Conservation (phyloP, 2,113 vertebrate genomes). For the Tauraco erythrolophus region DNA sequence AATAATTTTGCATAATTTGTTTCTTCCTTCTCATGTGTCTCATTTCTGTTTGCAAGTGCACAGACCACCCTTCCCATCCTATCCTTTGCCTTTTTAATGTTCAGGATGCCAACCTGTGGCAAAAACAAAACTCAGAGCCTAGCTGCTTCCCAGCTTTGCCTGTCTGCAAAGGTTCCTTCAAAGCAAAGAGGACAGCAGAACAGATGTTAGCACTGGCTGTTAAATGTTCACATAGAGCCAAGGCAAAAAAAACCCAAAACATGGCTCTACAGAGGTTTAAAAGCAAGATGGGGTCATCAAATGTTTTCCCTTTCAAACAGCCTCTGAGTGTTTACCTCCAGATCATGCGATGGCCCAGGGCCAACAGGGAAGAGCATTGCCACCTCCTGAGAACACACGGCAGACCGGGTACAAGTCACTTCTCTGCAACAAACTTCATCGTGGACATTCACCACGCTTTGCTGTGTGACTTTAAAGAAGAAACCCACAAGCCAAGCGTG, state of each 20-base stretch:
- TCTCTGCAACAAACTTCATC: background rate
- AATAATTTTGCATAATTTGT: background rate
- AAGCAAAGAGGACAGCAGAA: background rate
- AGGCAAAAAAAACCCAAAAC: accelerated
- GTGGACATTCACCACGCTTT: background rate
- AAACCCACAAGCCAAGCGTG: background rate
- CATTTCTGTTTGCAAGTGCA: background rate
- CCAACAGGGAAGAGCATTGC: background rate
- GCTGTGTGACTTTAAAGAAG: background rate
- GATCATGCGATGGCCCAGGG: accelerated
- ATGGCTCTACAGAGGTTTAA: background rate
- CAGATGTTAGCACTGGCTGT: background rate
- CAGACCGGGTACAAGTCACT: background rate
- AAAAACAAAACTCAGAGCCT: background rate
- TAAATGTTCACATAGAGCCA: background rate
- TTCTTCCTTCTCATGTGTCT: background rate
- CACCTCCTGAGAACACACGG: background rate
- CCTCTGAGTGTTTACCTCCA: background rate
- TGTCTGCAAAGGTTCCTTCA: background rate
- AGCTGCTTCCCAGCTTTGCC: background rate
- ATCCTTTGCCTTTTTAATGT: background rate
- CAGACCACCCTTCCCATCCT: background rate
- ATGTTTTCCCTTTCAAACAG: background rate
- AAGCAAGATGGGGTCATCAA: background rate
- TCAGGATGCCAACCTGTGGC: background rate